Evolutionary conservation across 2,797 vertebrate genomes (phyloP), one percentile per base, ranked within the genome.

Genomic region (Bovichtus diacanthus): DNA sequence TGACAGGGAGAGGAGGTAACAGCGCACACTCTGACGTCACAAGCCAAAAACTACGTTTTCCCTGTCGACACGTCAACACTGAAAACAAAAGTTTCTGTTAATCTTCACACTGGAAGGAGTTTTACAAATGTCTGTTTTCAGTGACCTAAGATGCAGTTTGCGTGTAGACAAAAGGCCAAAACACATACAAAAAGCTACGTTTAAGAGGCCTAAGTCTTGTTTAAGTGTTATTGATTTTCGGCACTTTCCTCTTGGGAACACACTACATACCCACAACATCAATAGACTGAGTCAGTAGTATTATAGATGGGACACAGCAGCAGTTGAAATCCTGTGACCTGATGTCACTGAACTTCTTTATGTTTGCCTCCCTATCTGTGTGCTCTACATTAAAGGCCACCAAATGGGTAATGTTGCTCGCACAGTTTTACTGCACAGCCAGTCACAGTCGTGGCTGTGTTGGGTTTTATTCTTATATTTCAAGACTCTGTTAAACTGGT

Each of bases 281-380:
- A 23, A 27, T 47, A 56, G 21, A 18, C 31, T 39, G 16, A 58
- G 31, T 56, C n/a, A 56, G 19, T 36, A 56, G 39, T 44, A 21
- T 54, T n/a, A 5, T 6, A 68, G 50, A 29, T 50, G 8, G 46
- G 7, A 60, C 36, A 21, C n/a, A n/a, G n/a, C n/a, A 53, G 12
- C 25, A 63, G 21, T 43, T 61, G 47, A 29, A 66, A 49, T 56
- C n/a, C 16, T 21, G n/a, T 55, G 47, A 70, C 12, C 31, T 58
- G 53, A 70, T 61, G 69, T 46, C 46, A 34, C 2, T 59, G 63
- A 68, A 55, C 43, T 23, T 74, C 21, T 49, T 70, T 8, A 18
- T 65, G 55, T 67, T 74, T 44, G 29, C 16, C 25, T 71, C 55
- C 25, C 19, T 50, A 23, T 54, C 39, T 47, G 31, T 46, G 59